These are phyloP conservation scores for Pachliopta kotzebuea DNA, from an alignment of 2,888 invertebrate genomes.

Conservation along the genomic window DNA sequence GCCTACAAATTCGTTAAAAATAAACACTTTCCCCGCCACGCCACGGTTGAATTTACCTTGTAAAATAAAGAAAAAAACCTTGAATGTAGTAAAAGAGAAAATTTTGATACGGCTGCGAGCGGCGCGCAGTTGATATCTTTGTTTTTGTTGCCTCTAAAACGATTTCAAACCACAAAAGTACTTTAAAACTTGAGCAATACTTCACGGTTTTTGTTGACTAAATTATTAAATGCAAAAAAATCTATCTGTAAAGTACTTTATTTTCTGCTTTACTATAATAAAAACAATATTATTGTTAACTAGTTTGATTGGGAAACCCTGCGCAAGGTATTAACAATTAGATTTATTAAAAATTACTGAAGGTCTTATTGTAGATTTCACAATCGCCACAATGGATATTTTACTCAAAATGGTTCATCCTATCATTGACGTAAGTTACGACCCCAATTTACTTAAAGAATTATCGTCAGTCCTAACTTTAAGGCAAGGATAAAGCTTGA, in stretches of 20 bases:
- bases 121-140: conserved; percentile 53
- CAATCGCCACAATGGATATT: not conserved
- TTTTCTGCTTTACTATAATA: too few relatives aligned
- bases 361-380: not conserved
- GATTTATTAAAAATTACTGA: not conserved
- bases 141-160: conserved; percentile 50
- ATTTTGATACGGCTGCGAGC: conserved; percentile 52
- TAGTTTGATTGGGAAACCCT: too few relatives aligned
- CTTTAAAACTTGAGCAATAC: conserved; percentile 14
- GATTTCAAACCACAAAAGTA: conserved; percentile 15
- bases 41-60: conserved; percentile 52
- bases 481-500: conserved; percentile 3
- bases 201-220: conserved; percentile 3
- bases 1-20: conserved; percentile 43
- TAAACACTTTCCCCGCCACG: conserved; percentile 42
- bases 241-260: too few relatives aligned
- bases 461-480: conserved; percentile 20
- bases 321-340: too few relatives aligned
- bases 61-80: conserved; percentile 40
- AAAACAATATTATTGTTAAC: too few relatives aligned
- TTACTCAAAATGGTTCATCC: not conserved
- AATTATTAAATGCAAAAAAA: not conserved
- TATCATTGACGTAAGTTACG: conserved; percentile 3
- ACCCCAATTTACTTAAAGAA: conserved; percentile 12
- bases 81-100: conserved; percentile 39